phyloP scores from a whole-genome alignment of 1,140 invertebrate genomes.

The Drosophila pandora region DNA sequence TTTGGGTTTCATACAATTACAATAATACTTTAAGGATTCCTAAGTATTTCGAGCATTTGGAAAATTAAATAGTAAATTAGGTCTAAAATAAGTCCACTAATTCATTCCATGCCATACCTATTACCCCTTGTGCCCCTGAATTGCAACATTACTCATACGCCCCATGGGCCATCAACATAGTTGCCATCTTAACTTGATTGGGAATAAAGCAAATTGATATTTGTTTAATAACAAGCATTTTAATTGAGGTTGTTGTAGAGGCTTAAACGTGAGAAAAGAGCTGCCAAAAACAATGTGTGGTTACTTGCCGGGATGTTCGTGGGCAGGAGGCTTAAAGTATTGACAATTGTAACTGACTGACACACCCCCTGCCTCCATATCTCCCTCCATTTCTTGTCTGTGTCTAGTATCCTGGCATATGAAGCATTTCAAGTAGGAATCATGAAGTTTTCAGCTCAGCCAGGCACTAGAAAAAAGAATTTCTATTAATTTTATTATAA shows the following conservation, averaged over 20 bases:
- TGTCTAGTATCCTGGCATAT: constrained; percentile 52
- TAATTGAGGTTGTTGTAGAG: constrained; percentile 46
- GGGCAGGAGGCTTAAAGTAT: constrained; percentile 23
- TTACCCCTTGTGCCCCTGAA: constrained; percentile 3
- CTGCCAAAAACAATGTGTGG: constrained; percentile 50
- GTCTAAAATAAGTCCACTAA: not conserved
- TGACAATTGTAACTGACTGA: constrained; percentile 38
- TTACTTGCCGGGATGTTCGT: constrained; percentile 3
- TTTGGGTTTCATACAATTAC: not conserved
- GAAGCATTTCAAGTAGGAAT: constrained; percentile 43
- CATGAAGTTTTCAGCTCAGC: constrained; percentile 9
- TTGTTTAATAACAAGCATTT: constrained; percentile 65
- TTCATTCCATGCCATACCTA: not conserved
- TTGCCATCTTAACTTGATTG: constrained; percentile 34
- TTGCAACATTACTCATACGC: constrained; percentile 25
- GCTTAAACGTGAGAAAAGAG: constrained; percentile 32
- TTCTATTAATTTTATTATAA: not conserved
- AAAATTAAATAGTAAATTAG: not conserved
- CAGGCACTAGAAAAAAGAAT: not conserved
- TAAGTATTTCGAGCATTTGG: not conserved
- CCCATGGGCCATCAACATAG: constrained; percentile 6
- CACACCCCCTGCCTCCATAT: not conserved
- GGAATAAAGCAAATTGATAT: constrained; percentile 65
- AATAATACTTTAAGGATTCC: not conserved
- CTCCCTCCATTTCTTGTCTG: constrained; percentile 13